phyloP scores from a whole-genome alignment of 2,888 invertebrate species.

The Drosophila buzzatii region DNA sequence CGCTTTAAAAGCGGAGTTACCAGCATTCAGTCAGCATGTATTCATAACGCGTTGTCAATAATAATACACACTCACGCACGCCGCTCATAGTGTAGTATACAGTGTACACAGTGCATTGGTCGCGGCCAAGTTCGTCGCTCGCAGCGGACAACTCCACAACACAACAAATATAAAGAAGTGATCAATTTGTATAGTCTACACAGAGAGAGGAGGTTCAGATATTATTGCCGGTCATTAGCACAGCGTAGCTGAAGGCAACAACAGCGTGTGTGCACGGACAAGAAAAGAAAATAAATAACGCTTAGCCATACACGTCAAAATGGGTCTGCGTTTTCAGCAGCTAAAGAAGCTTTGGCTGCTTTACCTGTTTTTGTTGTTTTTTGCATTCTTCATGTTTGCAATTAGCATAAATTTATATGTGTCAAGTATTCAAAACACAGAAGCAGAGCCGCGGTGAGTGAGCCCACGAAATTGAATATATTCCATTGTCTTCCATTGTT shows the following conservation, averaged over 20 bases:
- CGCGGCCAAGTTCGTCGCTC: constrained; percentile 23
- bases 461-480: constrained; percentile 1
- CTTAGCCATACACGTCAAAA: constrained; percentile 46
- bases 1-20: constrained; percentile 23
- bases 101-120: constrained; percentile 19
- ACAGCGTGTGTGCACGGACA: constrained; percentile 35
- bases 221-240: constrained; percentile 60
- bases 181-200: constrained; percentile 45
- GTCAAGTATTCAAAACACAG: constrained; percentile 79
- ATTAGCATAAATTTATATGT: constrained; percentile 85
- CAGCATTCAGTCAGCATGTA: constrained; percentile 44
- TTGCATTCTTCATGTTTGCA: constrained; percentile 85
- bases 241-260: constrained; percentile 47
- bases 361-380: constrained; percentile 84
- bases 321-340: constrained; percentile 84
- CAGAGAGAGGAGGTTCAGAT: constrained; percentile 51
- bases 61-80: constrained; percentile 18
- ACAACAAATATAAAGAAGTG: constrained; percentile 19
- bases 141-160: constrained; percentile 22
- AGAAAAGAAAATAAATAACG: constrained; percentile 19
- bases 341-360: constrained; percentile 84
- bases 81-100: constrained; percentile 10
- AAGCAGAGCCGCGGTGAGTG: constrained; percentile 68
- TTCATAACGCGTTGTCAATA: constrained; percentile 54
- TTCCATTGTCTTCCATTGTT: constrained; percentile 19